These are phyloP conservation scores for Hydrozoanthus tunicans DNA, from an alignment of 64 coral and sea anemone species.

Conservation along the genomic window DNA sequence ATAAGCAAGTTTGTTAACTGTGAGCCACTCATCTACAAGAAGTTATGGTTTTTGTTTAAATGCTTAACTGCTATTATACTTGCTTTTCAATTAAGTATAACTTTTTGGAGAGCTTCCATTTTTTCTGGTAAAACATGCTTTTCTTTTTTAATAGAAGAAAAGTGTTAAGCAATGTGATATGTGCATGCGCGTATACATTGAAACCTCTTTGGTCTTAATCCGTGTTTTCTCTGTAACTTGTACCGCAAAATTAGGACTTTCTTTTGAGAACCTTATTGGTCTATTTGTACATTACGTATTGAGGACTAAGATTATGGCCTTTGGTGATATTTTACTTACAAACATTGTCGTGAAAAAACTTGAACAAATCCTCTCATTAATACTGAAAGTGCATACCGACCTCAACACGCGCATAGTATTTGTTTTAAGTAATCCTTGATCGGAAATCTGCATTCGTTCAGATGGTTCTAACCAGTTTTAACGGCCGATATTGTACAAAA, in stretches of 20 bases:
- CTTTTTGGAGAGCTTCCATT: background rate
- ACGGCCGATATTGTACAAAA: conserved; percentile 1
- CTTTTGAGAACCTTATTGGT: background rate
- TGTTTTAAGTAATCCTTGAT: background rate
- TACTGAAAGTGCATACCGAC: too few relatives aligned
- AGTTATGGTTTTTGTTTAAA: background rate
- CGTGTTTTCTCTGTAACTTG: too few relatives aligned
- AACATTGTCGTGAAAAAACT: too few relatives aligned
- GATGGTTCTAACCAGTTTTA: background rate
- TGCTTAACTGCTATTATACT: background rate
- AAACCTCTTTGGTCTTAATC: too few relatives aligned
- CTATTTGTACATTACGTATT: background rate
- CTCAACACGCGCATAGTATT: background rate
- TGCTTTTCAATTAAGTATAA: background rate
- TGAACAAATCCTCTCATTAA: background rate
- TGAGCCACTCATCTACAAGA: background rate
- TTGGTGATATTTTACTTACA: too few relatives aligned
- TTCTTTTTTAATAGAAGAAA: too few relatives aligned
- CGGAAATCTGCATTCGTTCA: background rate
- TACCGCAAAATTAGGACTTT: background rate
- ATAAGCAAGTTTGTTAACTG: background rate
- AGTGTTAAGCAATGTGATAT: too few relatives aligned
- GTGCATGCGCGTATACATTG: too few relatives aligned
- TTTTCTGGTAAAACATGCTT: background rate
- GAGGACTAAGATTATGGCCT: background rate